Conservation (phyloP, 1,140 invertebrate genomes). For the Philopotamus ludificatus region DNA sequence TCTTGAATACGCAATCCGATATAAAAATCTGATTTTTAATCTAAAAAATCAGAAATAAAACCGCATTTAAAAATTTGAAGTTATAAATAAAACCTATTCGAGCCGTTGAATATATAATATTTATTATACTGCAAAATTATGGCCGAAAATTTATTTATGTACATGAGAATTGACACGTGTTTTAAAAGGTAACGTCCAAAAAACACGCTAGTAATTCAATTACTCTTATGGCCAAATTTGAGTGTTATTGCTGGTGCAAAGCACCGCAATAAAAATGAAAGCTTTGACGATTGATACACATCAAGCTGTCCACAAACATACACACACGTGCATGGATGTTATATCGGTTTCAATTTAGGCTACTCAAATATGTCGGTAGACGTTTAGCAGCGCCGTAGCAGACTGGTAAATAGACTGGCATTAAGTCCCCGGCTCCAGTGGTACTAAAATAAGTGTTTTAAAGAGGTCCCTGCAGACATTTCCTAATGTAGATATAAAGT, state of each 20-base stretch:
- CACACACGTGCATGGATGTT: background rate
- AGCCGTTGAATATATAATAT: too few species aligned
- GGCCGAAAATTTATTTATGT: too few species aligned
- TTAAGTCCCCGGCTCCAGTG: constrained; percentile 2
- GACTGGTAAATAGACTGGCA: constrained; percentile 12
- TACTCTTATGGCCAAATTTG: constrained; percentile 24
- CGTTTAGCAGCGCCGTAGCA: background rate
- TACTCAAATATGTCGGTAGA: constrained; percentile 2
- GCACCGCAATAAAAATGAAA: constrained; percentile 12
- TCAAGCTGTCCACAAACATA: too few species aligned
- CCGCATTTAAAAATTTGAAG: too few species aligned
- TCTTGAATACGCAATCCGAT: too few species aligned
- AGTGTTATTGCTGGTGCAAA: constrained; percentile 21
- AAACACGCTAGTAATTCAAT: constrained; percentile 27
- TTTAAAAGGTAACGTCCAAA: constrained; percentile 9
- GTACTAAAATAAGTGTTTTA: constrained; percentile 30
- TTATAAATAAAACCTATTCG: too few species aligned
- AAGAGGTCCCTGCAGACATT: constrained; percentile 19
- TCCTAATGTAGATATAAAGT: constrained; percentile 14
- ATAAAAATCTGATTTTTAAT: too few species aligned
- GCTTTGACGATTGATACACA: constrained; percentile 20
- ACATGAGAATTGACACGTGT: background rate
- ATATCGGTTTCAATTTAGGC: background rate
- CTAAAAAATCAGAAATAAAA: too few species aligned
- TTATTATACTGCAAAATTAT: too few species aligned